phyloP scores from a whole-genome alignment of 92 coral and sea anemone genomes.

The Epizoanthus stellaris region DNA sequence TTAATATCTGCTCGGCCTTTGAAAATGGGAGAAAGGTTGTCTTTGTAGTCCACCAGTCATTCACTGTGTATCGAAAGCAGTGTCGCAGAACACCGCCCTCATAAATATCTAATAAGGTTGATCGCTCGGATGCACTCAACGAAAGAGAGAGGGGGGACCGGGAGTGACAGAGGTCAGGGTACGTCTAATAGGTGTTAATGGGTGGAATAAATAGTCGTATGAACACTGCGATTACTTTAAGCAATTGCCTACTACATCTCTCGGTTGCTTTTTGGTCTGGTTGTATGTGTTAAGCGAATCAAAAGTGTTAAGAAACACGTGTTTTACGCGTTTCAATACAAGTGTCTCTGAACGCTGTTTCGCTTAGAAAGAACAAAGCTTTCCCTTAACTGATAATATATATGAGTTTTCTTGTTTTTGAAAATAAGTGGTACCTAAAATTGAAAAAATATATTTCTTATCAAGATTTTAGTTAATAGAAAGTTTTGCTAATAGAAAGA shows the following conservation, averaged over 20 bases:
- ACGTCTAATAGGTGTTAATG: background rate
- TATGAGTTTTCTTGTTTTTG: too few species aligned
- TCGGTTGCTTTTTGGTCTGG: background rate
- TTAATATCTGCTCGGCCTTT: background rate
- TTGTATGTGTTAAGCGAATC: background rate
- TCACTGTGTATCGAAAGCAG: background rate
- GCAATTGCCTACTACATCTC: background rate
- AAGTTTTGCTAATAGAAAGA: too few species aligned
- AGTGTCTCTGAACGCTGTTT: too few species aligned
- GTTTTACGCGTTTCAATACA: too few species aligned
- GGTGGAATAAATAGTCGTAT: background rate
- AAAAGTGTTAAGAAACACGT: background rate
- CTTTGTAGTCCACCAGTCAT: conserved; percentile 10
- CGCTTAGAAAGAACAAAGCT: too few species aligned
- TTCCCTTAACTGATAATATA: too few species aligned
- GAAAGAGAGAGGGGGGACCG: background rate
- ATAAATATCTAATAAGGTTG: background rate
- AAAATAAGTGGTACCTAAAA: too few species aligned
- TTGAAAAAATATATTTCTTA: too few species aligned
- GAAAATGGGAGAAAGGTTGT: background rate
- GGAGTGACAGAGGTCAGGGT: conserved; percentile 17
- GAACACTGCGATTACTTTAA: background rate
- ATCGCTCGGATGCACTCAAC: background rate
- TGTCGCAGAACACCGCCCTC: conserved; percentile 7
- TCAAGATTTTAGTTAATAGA: too few species aligned